Evolutionary conservation across 2,797 vertebrate species (phyloP), one percentile per base, ranked within the genome.

Genomic region (Pseudopleuronectes americanus): DNA sequence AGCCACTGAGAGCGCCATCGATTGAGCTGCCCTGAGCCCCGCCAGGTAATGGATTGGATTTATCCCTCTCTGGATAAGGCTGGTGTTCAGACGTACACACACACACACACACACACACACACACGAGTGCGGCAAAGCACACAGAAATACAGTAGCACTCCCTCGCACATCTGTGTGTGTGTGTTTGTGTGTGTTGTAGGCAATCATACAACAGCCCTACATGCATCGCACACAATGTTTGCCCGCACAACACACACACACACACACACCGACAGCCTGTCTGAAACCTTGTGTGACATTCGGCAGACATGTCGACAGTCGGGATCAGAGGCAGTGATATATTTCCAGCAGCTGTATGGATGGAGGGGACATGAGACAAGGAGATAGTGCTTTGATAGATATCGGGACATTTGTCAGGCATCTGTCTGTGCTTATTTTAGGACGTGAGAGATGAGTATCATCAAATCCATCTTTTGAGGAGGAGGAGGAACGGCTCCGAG

Each of bases 21-120:
- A 92, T 93, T 90, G 90, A 84, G 85, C 85, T 87, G 86, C 85
- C 79, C 84, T 81, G 86, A 86, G 82, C 81, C 81, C 70, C 41
- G 53, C 84, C 89, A 87, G 81, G 86, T 90, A 91, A 93, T 86
- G 84, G 88, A 93, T 93, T 91, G 86, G 89, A 92, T 92, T 92
- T 92, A 90, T 92, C 86, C 90, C 79, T 82, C 73, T 83, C 76
- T 82, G 89, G 86, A 84, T 88, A 81, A 87, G 80, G 52, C 79
- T 84, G 64, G 75, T 64, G 84, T 80, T 52, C 70, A 62, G 65
- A 77, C 6, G 55, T 64, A 68, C 22, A 43, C 51, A 64, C 70
- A 68, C 77, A 70, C n/a, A 59, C 62, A 55, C 22, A 7, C 33
- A 23, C 65, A 43, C 16, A n/a, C 63, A 41, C 57, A 57, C 36